A percentile compares a stretch with the other conserved stretches of the same genome.
Evolutionary conservation across 1,140 invertebrate genomes (phyloP).

Genomic region (Coenobita brevimanus): DNA sequence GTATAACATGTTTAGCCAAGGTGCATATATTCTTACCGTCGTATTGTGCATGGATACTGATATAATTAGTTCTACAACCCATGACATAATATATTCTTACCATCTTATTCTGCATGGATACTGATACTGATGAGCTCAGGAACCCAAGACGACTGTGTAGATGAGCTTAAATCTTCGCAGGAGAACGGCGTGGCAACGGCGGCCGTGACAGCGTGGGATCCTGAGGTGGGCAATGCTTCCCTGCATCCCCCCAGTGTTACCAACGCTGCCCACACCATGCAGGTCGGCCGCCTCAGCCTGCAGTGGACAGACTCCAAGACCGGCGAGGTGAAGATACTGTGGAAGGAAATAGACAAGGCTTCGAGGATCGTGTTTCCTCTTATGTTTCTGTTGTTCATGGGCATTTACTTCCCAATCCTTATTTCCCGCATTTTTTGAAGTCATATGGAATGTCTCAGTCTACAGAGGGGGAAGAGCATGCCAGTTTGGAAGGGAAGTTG

Average conservation of each 20-base stretch:
- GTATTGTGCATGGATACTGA: no score
- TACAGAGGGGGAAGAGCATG: no score
- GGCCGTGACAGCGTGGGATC: slow-evolving; percentile 3
- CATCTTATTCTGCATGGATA: no score
- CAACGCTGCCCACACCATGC: neutral
- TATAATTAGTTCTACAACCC: no score
- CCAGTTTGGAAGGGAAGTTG: no score
- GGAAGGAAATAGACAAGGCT: slow-evolving; percentile 56
- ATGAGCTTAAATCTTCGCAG: no score
- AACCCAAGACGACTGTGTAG: no score
- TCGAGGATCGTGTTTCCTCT: slow-evolving; percentile 46
- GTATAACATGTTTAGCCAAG: no score
- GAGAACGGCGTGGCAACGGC: neutral
- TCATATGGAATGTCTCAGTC: no score
- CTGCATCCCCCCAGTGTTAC: neutral
- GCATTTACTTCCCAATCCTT: slow-evolving; percentile 50
- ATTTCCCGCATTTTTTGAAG: slow-evolving; percentile 33
- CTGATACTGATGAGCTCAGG: no score
- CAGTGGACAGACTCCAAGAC: slow-evolving; percentile 43
- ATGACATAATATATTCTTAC: no score
- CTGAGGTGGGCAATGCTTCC: slow-evolving; percentile 3
- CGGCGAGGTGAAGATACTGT: slow-evolving; percentile 47
- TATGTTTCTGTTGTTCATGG: slow-evolving; percentile 48
- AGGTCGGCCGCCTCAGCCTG: slow-evolving; percentile 25
- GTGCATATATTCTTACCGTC: no score